Evolutionary conservation across 2,888 invertebrate genomes (phyloP).

Genomic region (Tupiocoris notatus): DNA sequence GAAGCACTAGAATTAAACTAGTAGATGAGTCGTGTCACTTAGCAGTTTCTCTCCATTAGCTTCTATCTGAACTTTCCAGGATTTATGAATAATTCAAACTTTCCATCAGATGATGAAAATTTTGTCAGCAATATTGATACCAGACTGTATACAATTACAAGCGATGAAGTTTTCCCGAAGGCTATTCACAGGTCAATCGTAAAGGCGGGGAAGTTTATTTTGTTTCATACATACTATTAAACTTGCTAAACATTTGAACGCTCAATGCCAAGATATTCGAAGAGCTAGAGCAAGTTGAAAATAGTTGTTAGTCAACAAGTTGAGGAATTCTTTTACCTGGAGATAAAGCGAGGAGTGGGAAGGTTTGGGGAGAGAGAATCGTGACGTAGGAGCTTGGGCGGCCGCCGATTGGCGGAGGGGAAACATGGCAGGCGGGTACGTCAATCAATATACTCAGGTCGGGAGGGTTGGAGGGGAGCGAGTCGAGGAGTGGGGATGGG

Average conservation of each 20-base stretch:
- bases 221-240: neutral
- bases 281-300: constrained; percentile 43
- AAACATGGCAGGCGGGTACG: constrained; percentile 52
- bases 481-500: constrained; percentile 42
- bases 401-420: constrained; percentile 49
- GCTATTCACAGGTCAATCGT: too few species aligned
- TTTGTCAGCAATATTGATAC: too few species aligned
- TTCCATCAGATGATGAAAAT: too few species aligned
- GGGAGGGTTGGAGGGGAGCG: constrained; percentile 42
- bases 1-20: too few species aligned
- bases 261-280: constrained; percentile 14
- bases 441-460: constrained; percentile 51
- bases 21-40: too few species aligned
- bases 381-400: constrained; percentile 48
- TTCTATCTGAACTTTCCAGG: too few species aligned
- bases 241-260: neutral
- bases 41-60: too few species aligned
- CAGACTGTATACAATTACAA: too few species aligned
- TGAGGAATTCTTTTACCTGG: constrained; percentile 47
- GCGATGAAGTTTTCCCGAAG: too few species aligned
- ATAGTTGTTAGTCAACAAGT: constrained; percentile 49
- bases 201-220: too few species aligned
- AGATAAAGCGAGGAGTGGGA: constrained; percentile 8
- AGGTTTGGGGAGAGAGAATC: constrained; percentile 30
- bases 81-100: too few species aligned